A percentile compares a stretch with the other conserved stretches of the same genome.
Conservation (phyloP, 2,113 vertebrate species). For the Rhizomys pruinosus region DNA sequence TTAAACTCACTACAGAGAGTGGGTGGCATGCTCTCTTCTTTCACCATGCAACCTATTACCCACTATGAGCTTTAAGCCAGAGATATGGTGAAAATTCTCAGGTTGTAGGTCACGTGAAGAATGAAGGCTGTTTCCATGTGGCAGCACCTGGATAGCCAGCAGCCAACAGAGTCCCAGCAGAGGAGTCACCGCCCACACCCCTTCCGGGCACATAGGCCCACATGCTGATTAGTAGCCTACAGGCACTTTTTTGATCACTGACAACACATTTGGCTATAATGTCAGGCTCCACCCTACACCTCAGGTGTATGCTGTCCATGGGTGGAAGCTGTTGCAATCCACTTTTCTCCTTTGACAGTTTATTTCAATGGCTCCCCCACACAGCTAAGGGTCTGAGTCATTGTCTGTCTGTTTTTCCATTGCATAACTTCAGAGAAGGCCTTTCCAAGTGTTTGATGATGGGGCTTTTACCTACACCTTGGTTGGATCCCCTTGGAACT, state of each 20-base stretch:
- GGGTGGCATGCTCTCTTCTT: not conserved
- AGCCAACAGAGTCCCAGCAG: not conserved
- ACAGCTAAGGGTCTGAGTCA: slow-evolving; percentile 74
- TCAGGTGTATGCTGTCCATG: slow-evolving; percentile 27
- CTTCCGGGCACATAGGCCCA: not conserved
- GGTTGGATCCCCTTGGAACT: slow-evolving; percentile 41
- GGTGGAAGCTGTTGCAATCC: slow-evolving; percentile 71
- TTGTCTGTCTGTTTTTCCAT: slow-evolving; percentile 72
- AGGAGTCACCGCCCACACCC: not conserved
- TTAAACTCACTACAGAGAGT: not conserved
- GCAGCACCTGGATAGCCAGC: not conserved
- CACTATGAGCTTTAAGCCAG: slow-evolving; percentile 36
- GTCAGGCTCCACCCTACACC: slow-evolving; percentile 37
- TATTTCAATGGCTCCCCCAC: slow-evolving; percentile 79
- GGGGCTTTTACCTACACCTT: slow-evolving; percentile 22
- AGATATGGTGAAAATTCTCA: slow-evolving; percentile 36
- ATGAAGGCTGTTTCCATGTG: slow-evolving; percentile 20
- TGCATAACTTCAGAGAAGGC: slow-evolving; percentile 63
- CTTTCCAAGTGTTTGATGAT: slow-evolving; percentile 54
- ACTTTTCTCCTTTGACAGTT: slow-evolving; percentile 71
- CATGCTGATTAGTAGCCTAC: slow-evolving; percentile 43
- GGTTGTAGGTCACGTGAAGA: slow-evolving; percentile 22
- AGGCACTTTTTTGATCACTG: slow-evolving; percentile 52
- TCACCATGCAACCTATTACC: not conserved
- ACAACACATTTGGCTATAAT: slow-evolving; percentile 12